Conservation (phyloP, 2,113 vertebrate genomes). For the Trematomus loennbergii region DNA sequence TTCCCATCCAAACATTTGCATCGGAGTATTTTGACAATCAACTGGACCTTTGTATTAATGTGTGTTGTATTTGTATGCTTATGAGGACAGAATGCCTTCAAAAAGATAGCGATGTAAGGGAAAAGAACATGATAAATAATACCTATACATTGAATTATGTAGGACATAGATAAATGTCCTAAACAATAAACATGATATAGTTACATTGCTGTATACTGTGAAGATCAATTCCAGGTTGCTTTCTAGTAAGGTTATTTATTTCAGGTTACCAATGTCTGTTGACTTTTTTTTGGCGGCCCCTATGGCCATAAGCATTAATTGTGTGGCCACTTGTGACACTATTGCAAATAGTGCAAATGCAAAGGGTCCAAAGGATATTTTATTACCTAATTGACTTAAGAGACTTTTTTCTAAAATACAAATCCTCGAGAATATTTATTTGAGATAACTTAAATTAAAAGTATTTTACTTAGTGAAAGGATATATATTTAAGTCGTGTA, state of each 20-base stretch:
- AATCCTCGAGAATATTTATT: too few relatives aligned
- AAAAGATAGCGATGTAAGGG: neutral
- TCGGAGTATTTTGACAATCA: conserved; percentile 36
- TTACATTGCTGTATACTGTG: neutral
- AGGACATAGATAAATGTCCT: too few relatives aligned
- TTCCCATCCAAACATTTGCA: conserved; percentile 56
- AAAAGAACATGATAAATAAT: neutral
- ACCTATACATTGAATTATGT: neutral
- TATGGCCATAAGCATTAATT: too few relatives aligned
- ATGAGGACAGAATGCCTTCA: conserved; percentile 51
- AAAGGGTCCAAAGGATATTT: too few relatives aligned
- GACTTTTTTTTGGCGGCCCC: neutral
- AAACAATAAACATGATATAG: too few relatives aligned
- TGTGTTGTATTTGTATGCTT: conserved; percentile 59
- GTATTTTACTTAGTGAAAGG: too few relatives aligned
- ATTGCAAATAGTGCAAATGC: too few relatives aligned
- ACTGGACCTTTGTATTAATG: conserved; percentile 20
- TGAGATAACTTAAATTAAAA: too few relatives aligned
- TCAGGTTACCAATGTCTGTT: neutral
- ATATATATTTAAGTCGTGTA: too few relatives aligned
- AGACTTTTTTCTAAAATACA: too few relatives aligned
- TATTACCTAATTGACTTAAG: too few relatives aligned
- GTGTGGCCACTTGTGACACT: too few relatives aligned
- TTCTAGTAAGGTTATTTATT: neutral
- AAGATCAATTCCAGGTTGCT: neutral